These are phyloP conservation scores for Cnemophilus loriae DNA, from an alignment of 2,113 vertebrate species.

Conservation along the genomic window DNA sequence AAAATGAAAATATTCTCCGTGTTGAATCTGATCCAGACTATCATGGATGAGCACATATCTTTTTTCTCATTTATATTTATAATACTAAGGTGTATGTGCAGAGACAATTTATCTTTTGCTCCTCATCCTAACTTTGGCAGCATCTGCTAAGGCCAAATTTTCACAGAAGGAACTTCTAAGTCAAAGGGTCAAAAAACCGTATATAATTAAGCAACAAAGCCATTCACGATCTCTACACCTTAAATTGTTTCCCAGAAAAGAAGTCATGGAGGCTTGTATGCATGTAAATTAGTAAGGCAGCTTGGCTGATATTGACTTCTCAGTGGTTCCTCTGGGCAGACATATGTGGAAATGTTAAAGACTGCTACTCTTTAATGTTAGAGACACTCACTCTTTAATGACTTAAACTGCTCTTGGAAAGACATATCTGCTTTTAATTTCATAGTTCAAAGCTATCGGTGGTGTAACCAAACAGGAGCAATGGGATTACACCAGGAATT, in stretches of 20 bases:
- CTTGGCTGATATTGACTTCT: neutral
- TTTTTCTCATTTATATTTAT: neutral
- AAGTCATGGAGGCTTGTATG: neutral
- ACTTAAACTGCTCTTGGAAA: conserved; percentile 6
- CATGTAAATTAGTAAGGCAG: neutral
- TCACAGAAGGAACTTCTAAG: neutral
- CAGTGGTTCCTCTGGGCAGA: neutral
- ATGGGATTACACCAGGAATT: neutral
- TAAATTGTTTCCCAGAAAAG: neutral
- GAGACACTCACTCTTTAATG: neutral
- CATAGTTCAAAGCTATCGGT: neutral
- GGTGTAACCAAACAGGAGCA: neutral
- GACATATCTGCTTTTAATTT: neutral
- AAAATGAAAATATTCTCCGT: neutral
- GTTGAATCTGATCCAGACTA: neutral
- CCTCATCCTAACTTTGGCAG: neutral
- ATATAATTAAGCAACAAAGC: neutral
- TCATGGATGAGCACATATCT: neutral
- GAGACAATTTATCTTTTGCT: neutral
- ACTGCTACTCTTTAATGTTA: neutral
- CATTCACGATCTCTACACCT: rapidly evolving
- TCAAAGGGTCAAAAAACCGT: neutral
- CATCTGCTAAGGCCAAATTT: neutral
- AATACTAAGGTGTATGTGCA: neutral
- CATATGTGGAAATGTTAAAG: neutral